Evolutionary conservation across 1,140 invertebrate genomes (phyloP).

Genomic region (Arion vulgaris): DNA sequence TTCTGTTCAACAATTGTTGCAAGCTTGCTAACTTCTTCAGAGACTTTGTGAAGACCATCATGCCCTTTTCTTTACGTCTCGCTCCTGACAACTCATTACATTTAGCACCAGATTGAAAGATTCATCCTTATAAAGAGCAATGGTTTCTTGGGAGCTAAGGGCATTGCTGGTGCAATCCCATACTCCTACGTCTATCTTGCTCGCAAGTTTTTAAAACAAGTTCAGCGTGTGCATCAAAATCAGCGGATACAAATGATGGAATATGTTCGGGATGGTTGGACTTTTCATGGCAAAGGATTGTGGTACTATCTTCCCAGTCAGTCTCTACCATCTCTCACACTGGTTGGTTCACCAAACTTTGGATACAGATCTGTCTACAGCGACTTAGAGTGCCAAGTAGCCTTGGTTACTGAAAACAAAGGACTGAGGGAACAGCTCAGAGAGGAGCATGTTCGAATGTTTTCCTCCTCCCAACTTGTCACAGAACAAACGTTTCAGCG

Average conservation of each 20-base stretch:
- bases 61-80: slow-evolving; percentile 75
- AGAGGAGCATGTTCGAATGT: slow-evolving; percentile 78
- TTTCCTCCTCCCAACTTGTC: slow-evolving; percentile 74
- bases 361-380: slow-evolving; percentile 88
- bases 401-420: slow-evolving; percentile 86
- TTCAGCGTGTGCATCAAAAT: slow-evolving; percentile 77
- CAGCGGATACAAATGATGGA: slow-evolving; percentile 85
- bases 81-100: slow-evolving; percentile 63
- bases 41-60: slow-evolving; percentile 74
- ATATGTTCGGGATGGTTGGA: slow-evolving; percentile 89
- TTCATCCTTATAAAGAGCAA: slow-evolving; percentile 77
- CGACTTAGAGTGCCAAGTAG: slow-evolving; percentile 94
- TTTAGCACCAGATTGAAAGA: slow-evolving; percentile 63
- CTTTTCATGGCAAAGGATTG: slow-evolving; percentile 97
- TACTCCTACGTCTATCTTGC: slow-evolving; percentile 92
- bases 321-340: slow-evolving; percentile 82
- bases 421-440: slow-evolving; percentile 76
- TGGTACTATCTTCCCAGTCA: slow-evolving; percentile 86
- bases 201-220: slow-evolving; percentile 80
- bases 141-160: slow-evolving; percentile 90
- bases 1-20: slow-evolving; percentile 87
- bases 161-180: slow-evolving; percentile 90
- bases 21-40: slow-evolving; percentile 88
- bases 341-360: slow-evolving; percentile 97
- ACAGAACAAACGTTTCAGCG: slow-evolving; percentile 69